These are phyloP conservation scores for Aepyceros melampus DNA, from an alignment of 2,113 vertebrate species.

Conservation along the genomic window DNA sequence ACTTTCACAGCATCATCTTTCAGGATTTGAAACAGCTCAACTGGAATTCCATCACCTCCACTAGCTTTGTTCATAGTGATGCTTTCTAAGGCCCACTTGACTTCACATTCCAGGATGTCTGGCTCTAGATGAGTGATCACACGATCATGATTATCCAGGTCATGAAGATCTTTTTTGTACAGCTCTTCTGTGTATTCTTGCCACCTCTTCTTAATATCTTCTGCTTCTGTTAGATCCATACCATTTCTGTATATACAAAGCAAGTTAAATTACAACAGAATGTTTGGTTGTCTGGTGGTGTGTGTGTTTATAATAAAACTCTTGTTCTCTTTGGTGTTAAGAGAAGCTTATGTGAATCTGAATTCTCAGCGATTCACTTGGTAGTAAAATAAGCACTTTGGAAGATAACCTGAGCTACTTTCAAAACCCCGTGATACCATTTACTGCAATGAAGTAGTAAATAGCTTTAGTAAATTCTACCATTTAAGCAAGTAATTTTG, in stretches of 20 bases:
- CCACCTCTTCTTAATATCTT: too few relatives aligned
- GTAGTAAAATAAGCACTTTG: neutral
- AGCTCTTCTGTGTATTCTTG: too few relatives aligned
- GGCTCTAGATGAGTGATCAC: too few relatives aligned
- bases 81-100: too few relatives aligned
- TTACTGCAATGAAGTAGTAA: neutral
- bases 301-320: neutral
- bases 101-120: too few relatives aligned
- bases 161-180: too few relatives aligned
- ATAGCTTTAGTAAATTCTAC: neutral
- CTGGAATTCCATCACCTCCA: too few relatives aligned
- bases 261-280: neutral
- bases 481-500: slow-evolving; percentile 18
- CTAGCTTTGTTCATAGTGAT: too few relatives aligned
- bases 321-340: neutral
- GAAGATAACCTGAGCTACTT: neutral
- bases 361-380: neutral
- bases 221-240: too few relatives aligned
- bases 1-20: too few relatives aligned
- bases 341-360: neutral
- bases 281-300: neutral
- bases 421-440: neutral
- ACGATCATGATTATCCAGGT: too few relatives aligned
- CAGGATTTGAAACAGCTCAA: too few relatives aligned
- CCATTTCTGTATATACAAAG: neutral